Conservation (phyloP, 1,140 invertebrate species). For the Cydia fagiglandana region DNA sequence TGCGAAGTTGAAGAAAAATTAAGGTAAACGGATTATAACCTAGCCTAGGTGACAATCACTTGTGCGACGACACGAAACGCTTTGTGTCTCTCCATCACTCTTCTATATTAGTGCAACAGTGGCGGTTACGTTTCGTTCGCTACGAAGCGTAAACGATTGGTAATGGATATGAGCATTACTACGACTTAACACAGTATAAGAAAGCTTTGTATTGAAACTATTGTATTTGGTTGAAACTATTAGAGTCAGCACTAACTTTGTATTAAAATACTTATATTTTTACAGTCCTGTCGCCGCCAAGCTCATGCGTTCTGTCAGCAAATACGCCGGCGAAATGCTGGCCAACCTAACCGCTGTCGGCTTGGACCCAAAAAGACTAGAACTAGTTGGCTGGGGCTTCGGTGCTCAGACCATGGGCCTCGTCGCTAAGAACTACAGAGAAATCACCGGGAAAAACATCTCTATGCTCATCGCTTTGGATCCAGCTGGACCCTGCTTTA, state of each 20-base stretch:
- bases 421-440: slow-evolving; percentile 58
- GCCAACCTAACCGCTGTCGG: slow-evolving; percentile 47
- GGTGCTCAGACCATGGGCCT: slow-evolving; percentile 62
- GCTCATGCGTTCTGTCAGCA: slow-evolving; percentile 55
- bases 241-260: neutral
- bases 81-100: too few species aligned
- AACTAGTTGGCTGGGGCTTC: slow-evolving; percentile 61
- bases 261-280: neutral
- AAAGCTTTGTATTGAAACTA: too few species aligned
- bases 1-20: too few species aligned
- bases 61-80: too few species aligned
- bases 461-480: slow-evolving; percentile 63
- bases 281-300: slow-evolving; percentile 50
- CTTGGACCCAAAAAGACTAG: slow-evolving; percentile 56
- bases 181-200: too few species aligned
- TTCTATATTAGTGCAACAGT: too few species aligned
- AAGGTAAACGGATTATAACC: too few species aligned
- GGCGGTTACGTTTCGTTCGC: too few species aligned
- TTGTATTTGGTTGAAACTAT: too few species aligned
- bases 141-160: too few species aligned
- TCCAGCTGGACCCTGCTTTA: slow-evolving; percentile 66
- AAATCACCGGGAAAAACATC: slow-evolving; percentile 60
- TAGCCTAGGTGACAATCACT: too few species aligned
- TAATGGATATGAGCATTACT: too few species aligned
- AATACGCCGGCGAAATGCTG: slow-evolving; percentile 57